These are phyloP conservation scores for pig (Sus scrofa) DNA, from an alignment of 2,113 vertebrate species.

Conservation along the genomic window T2T-Sscrofa CM000830.6:94197501-94198000, in stretches of 20 bases:
- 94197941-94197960: conserved; percentile 19
- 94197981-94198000: not conserved
- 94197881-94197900: conserved; percentile 42
- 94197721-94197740: not conserved
- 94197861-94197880: conserved; percentile 48
- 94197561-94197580: conserved; percentile 52
- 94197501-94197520: conserved; percentile 14
- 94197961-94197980: not conserved
- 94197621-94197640: not conserved
- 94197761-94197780: not conserved
- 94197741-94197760: not conserved
- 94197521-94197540: conserved; percentile 7
- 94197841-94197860: not conserved
- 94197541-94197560: conserved; percentile 38
- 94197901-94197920: not conserved
- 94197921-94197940: conserved; percentile 34
- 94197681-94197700: conserved; percentile 26
- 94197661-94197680: not conserved
- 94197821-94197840: not conserved
- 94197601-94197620: not conserved
- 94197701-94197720: not conserved
- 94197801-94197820: conserved; percentile 15
- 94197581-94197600: conserved; percentile 7
- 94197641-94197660: conserved; percentile 21
- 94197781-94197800: not conserved